Conservation (phyloP, 2,797 vertebrate genomes). For the Argya squamiceps region DNA sequence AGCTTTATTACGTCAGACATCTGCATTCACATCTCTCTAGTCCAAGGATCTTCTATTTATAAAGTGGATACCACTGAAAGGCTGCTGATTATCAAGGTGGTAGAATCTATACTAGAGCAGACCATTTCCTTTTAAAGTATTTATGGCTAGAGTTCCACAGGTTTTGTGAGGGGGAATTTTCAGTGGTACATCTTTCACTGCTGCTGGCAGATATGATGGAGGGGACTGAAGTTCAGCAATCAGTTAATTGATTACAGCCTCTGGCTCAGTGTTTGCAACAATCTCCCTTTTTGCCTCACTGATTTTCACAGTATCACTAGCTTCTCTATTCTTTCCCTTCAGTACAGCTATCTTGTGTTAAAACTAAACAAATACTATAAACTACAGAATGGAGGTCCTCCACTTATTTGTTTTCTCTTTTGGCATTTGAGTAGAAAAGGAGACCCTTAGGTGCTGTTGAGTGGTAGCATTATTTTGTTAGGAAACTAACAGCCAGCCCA, state of each 20-base stretch:
- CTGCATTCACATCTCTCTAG: background rate
- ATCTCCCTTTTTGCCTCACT: background rate
- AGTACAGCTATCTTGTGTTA: background rate
- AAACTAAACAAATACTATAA: background rate
- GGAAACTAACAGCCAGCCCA: background rate
- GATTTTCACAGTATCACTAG: background rate
- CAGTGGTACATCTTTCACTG: background rate
- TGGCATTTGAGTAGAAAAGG: background rate
- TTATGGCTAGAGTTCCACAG: background rate
- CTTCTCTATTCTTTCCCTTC: background rate
- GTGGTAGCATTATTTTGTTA: background rate
- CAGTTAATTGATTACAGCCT: constrained; percentile 4
- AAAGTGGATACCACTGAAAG: background rate
- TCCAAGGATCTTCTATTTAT: background rate
- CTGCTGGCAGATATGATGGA: background rate
- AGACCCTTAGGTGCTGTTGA: constrained; percentile 1
- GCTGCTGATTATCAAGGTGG: background rate
- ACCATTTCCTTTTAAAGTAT: background rate
- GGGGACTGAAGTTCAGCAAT: background rate
- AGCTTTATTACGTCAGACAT: background rate
- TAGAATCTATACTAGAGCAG: background rate
- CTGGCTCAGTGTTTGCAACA: background rate
- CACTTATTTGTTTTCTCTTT: background rate
- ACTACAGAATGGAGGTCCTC: background rate
- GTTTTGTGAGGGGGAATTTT: background rate